These are phyloP conservation scores for Typhlichthys eigenmanni DNA, from an alignment of 2,797 vertebrate species.

Conservation along the genomic window DNA sequence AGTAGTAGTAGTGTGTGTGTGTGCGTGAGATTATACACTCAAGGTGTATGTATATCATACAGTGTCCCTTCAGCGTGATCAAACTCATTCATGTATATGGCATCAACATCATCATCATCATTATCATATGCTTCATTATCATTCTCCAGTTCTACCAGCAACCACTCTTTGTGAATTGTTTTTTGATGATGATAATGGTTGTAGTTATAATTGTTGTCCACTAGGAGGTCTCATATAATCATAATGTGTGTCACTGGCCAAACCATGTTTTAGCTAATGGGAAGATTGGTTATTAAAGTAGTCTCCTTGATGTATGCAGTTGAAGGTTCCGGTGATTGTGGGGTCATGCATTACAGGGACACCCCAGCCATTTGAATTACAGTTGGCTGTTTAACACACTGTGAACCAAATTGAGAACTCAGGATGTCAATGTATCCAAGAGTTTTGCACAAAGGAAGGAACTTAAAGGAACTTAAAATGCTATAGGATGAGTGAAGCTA, in stretches of 20 bases:
- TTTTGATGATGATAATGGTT: slow-evolving; percentile 9
- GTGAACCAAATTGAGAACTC: neutral
- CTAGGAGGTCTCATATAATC: slow-evolving; percentile 38
- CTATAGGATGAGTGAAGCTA: too few species aligned
- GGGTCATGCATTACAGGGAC: neutral
- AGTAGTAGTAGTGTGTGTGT: too few species aligned
- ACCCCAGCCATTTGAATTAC: neutral
- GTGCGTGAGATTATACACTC: too few species aligned
- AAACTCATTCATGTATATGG: too few species aligned
- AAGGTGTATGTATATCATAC: too few species aligned
- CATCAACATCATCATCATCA: too few species aligned
- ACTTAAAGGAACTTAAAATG: neutral
- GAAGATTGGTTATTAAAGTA: neutral
- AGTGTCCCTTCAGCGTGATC: too few species aligned
- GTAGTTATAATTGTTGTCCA: slow-evolving; percentile 40
- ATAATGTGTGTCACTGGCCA: neutral
- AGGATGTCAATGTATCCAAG: neutral
- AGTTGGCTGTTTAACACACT: neutral
- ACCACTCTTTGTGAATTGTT: neutral
- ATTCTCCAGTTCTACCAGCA: neutral
- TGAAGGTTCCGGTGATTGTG: neutral
- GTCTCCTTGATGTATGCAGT: neutral
- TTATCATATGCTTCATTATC: too few species aligned
- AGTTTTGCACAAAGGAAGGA: neutral
- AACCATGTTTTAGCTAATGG: too few species aligned